Base-by-base conservation (phyloP, 2,888 invertebrate genomes). In the Coelinius sp. region DNA sequence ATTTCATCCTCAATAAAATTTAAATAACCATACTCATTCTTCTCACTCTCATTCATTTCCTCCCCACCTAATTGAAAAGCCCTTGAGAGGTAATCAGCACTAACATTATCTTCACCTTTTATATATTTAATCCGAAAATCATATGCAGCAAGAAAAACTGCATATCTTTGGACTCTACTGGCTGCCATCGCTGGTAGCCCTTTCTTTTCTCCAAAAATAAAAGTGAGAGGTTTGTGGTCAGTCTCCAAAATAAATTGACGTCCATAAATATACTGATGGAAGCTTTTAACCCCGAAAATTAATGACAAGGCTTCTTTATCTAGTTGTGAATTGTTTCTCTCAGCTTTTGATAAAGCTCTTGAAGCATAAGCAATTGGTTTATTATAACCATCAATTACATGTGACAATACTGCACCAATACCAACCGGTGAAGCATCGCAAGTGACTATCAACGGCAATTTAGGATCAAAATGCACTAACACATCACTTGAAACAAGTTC, bases 221-320 rank as follows among this genome's bases (percentile, higher is more conserved):
- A 76, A 7, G 70, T 76, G 10, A 88, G 73, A 1, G 88, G 87
- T 68, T 85, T 80, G 72, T 86, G 81, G 69, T 88, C 86, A 0
- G 85, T 87, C 0, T 80, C 24, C 2, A 88, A 73, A 1, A 73
- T 78, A 66, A 85, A 81, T 5, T 63, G 6, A 6, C 75, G 52
- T 0, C 78, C 80, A 62, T 67, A 78, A 1, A 83, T 8, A 59
- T 78, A 82, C 24, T 77, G 74, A 20, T 76, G 71, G 25, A 80
- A 80, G 8, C 70, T 66, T 25, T 78, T 73, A 4, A 78, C 68
- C 8, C 74, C 75, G 63, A 78, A 80, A 7, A 81, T 17, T 14
- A 35, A 24, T n/a, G 68, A 22, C 59, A 62, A 41, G 20, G 41
- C 10, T n/a, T 70, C 64, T 17, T 38, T 8, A 1, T 44, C 64